These are phyloP conservation scores for Mesorhabditis spiculigera DNA, from an alignment of 2,888 invertebrate species.

Conservation along the genomic window DNA sequence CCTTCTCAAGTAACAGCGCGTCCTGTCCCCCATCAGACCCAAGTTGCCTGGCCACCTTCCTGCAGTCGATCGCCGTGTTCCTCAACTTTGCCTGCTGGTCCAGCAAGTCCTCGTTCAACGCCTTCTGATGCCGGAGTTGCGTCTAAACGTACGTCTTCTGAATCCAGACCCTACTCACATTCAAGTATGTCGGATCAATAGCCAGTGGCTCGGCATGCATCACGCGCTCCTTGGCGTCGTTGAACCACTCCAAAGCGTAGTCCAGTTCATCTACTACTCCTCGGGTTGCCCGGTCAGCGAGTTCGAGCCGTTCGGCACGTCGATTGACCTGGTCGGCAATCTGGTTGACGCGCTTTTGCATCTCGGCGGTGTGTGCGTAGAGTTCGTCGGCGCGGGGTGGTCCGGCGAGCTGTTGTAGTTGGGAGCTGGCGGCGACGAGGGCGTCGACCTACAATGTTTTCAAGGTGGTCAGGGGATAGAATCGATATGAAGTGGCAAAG, in stretches of 20 bases:
- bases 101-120: slow-evolving; percentile 86
- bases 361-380: slow-evolving; percentile 83
- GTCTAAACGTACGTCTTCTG: slow-evolving; percentile 1
- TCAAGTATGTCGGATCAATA: slow-evolving; percentile 78
- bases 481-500: no score
- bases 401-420: slow-evolving; percentile 67
- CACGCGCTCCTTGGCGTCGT: slow-evolving; percentile 78
- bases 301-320: slow-evolving; percentile 83
- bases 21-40: slow-evolving; percentile 64
- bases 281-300: slow-evolving; percentile 66
- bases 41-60: slow-evolving; percentile 70
- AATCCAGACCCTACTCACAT: slow-evolving; percentile 61
- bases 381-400: slow-evolving; percentile 75
- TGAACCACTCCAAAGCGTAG: slow-evolving; percentile 92
- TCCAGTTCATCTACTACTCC: slow-evolving; percentile 75
- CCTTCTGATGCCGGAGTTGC: slow-evolving; percentile 84
- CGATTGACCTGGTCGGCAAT: slow-evolving; percentile 83
- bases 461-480: no score
- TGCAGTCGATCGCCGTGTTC: slow-evolving; percentile 85
- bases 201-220: slow-evolving; percentile 83
- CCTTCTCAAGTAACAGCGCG: slow-evolving; percentile 18
- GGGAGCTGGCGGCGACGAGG: slow-evolving; percentile 86
- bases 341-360: slow-evolving; percentile 92
- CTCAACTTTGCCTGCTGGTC: slow-evolving; percentile 81
- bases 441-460: no score